phyloP scores from a whole-genome alignment of 1,140 invertebrate species.

The Charaxes varanes region DNA sequence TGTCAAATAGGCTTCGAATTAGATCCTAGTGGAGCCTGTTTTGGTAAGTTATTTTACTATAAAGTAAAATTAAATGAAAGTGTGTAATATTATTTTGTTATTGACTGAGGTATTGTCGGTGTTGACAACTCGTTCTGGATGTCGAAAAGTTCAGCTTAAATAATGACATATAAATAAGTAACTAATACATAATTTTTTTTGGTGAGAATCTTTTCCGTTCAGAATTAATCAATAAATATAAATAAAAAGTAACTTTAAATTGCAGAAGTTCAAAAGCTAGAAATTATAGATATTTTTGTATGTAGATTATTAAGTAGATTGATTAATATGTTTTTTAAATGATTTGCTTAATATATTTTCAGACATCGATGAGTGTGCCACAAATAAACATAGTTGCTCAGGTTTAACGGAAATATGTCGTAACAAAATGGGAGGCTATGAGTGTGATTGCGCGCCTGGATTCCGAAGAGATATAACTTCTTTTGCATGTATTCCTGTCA shows the following conservation, averaged over 20 bases:
- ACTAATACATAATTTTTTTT: too few species aligned
- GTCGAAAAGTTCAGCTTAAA: too few species aligned
- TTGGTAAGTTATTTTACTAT: constrained; percentile 41
- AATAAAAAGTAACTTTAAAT: too few species aligned
- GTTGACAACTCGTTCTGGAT: not conserved
- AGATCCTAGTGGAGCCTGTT: constrained; percentile 57
- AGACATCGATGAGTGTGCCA: constrained; percentile 95
- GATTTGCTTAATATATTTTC: constrained; percentile 10
- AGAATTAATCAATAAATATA: too few species aligned
- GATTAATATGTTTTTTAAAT: not conserved
- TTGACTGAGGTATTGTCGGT: not conserved
- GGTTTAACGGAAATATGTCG: constrained; percentile 85
- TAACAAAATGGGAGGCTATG: constrained; percentile 80
- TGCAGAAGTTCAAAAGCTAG: too few species aligned
- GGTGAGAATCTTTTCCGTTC: too few species aligned
- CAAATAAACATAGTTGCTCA: constrained; percentile 88
- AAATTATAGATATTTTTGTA: not conserved
- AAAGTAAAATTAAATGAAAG: too few species aligned
- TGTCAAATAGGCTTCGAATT: constrained; percentile 75
- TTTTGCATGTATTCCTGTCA: constrained; percentile 30
- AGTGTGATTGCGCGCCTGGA: constrained; percentile 58
- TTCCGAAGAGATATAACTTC: constrained; percentile 47
- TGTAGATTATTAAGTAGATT: not conserved
- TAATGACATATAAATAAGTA: too few species aligned
- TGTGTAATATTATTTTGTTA: not conserved